Conservation (phyloP, 2,113 vertebrate species). For the Rhinogobius similis region DNA sequence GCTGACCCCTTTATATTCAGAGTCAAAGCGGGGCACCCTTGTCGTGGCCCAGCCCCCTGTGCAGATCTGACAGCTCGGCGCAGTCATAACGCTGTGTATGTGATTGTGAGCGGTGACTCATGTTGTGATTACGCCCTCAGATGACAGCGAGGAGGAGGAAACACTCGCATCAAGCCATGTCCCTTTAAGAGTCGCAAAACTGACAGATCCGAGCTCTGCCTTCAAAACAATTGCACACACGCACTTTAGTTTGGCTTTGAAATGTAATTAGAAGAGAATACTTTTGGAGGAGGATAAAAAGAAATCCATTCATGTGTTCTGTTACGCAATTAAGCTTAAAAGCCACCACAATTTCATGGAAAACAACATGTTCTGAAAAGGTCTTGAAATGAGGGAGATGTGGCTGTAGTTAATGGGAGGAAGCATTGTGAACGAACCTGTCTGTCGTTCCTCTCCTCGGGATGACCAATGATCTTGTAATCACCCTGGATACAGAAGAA, state of each 20-base stretch:
- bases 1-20: neutral
- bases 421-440: constrained; percentile 60
- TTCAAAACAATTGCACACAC: neutral
- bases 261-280: neutral
- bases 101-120: constrained; percentile 9
- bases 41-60: neutral
- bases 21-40: neutral
- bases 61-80: neutral
- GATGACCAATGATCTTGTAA: constrained; percentile 60
- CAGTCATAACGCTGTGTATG: neutral
- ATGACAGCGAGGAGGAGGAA: constrained; percentile 7
- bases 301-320: neutral
- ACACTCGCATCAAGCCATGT: constrained; percentile 2
- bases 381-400: neutral
- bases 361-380: neutral
- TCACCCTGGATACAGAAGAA: constrained; percentile 69
- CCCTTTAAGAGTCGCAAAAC: constrained; percentile 4
- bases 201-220: neutral
- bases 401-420: neutral
- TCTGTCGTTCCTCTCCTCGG: constrained; percentile 76
- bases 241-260: neutral
- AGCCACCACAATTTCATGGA: neutral
- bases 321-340: neutral
- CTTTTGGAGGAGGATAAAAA: neutral
- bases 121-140: constrained; percentile 10